Evolutionary conservation across 1,140 invertebrate genomes (phyloP).

Genomic region (Caenorhabditis briggsae): DNA sequence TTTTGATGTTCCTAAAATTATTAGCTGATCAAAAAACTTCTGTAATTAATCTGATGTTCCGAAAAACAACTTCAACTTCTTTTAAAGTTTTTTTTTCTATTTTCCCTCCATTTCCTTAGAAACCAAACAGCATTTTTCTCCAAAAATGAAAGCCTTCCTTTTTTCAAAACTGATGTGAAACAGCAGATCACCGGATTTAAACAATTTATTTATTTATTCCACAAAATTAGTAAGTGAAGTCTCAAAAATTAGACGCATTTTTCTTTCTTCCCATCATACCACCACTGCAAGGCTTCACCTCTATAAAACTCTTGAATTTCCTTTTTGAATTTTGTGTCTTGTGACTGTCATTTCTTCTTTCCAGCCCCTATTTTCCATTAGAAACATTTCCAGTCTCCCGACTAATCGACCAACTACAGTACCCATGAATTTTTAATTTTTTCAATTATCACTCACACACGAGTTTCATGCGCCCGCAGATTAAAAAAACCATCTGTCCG

Average conservation of each 20-base stretch:
- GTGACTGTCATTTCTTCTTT: not conserved
- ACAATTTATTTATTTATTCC: constrained; percentile 4
- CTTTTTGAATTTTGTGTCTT: not conserved
- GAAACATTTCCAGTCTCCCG: too few species aligned
- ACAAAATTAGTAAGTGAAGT: not conserved
- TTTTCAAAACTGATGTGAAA: not conserved
- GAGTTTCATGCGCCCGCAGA: too few species aligned
- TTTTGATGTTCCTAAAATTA: too few species aligned
- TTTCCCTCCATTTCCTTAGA: too few species aligned
- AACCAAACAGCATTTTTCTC: too few species aligned
- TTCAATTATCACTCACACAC: constrained; percentile 26
- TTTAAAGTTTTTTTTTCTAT: too few species aligned
- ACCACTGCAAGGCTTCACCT: not conserved
- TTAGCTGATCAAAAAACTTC: too few species aligned
- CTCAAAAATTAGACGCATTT: constrained; percentile 31
- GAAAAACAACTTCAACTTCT: too few species aligned
- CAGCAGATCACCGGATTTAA: constrained; percentile 3
- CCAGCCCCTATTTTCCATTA: not conserved
- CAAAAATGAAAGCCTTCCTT: not conserved
- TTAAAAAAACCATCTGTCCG: constrained; percentile 20
- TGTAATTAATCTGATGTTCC: too few species aligned
- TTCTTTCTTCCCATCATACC: not conserved
- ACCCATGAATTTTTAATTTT: constrained; percentile 1
- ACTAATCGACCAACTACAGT: not conserved
- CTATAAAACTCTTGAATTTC: constrained; percentile 12